Base-by-base conservation (phyloP, 2,888 invertebrate genomes). In the Dryocosmus kuriphilus region DNA sequence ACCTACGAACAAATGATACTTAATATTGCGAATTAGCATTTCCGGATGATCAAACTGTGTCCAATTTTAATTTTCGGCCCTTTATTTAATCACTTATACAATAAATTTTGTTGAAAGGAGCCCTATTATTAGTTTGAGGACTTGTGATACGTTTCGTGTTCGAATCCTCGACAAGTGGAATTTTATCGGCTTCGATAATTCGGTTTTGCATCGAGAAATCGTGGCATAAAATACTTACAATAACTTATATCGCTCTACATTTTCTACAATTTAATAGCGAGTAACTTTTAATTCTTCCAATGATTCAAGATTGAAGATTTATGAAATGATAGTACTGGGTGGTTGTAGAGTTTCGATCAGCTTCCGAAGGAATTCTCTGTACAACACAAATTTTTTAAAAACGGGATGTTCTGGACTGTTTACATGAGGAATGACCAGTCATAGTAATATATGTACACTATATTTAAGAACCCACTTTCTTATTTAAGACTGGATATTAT, bases 401-500 rank as follows among this genome's bases (percentile, higher is more conserved):
- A 74, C 19, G 60, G 38, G 57, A 38, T 57, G 19, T 61, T 61
- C 27, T 74, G 41, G 60, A 71, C 24, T 55, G 75, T 75, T 80
- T 74, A 38, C 41, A 60, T 27, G 61, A 76, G 41, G 41, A 19
- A 74, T 76, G 76, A 32, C 77, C 81, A 79, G 63, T 82, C 75
- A 84, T 80, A 83, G 80, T 86, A 85, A 85, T 86, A 82, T 84
- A 84, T 82, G 77, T 75, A 82, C 81, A 80, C 71, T 63, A 71
- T 74, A 27, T 61, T 76, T 32, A 46, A 71, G 76, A 60, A 71
- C 19, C 30, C 30, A 71, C 51, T 51, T 71, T 71, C 46, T 46
- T 46, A 46, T 71, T 11, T 27, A 0, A 51, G 32, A 30, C 35
- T 35, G 32, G 62, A 35, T 57, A 24, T 32, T 60, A 7, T 9